A percentile compares a stretch with the other conserved stretches of the same genome.
These are phyloP conservation scores for Cossypha niveicapilla DNA, from an alignment of 2,797 vertebrate genomes.

Conservation along the genomic window DNA sequence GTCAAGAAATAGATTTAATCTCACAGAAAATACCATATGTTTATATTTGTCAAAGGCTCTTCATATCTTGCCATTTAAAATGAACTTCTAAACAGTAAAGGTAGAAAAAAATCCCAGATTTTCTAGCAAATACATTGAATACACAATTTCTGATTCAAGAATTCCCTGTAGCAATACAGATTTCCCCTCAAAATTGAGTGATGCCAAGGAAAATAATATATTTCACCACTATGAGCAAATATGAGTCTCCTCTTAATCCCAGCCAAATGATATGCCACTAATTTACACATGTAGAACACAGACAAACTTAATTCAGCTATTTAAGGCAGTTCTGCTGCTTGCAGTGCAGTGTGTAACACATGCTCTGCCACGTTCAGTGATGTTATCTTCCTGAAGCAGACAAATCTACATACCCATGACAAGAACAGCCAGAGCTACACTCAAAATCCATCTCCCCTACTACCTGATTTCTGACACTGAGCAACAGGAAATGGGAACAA, in stretches of 20 bases:
- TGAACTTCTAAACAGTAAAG: background rate
- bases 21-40: background rate
- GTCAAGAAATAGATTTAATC: background rate
- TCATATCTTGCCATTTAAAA: background rate
- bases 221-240: background rate
- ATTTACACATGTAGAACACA: background rate
- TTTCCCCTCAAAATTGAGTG: background rate
- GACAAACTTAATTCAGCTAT: background rate
- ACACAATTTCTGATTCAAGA: background rate
- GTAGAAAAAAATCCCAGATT: rapidly evolving
- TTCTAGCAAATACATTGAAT: background rate
- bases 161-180: background rate
- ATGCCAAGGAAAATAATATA: background rate
- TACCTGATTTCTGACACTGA: background rate
- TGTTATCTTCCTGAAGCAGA: background rate
- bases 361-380: background rate
- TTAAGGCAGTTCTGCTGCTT: background rate
- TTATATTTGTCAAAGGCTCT: background rate
- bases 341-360: background rate
- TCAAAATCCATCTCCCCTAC: background rate
- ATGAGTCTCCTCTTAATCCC: background rate
- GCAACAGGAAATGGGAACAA: background rate
- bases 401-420: background rate
- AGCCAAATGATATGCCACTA: background rate
- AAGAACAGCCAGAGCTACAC: background rate